Evolutionary conservation across 2,113 vertebrate genomes (phyloP).

Genomic region (Cyphomyrus discorhynchus): DNA sequence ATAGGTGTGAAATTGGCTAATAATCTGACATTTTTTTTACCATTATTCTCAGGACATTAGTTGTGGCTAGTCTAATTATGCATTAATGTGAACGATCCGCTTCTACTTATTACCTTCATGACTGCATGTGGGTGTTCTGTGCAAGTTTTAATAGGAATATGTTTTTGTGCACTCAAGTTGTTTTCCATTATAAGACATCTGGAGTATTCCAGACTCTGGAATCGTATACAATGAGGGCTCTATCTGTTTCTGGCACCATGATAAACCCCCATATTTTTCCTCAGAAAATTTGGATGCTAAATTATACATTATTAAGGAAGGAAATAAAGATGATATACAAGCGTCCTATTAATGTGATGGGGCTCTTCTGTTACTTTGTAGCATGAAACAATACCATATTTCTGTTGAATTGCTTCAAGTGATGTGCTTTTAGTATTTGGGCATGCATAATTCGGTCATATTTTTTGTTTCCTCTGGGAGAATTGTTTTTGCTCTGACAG

Average conservation of each 20-base stretch:
- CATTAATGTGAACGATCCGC: not conserved
- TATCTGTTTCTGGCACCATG: not conserved
- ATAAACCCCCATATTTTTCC: not conserved
- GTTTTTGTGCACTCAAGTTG: not conserved
- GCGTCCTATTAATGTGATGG: not conserved
- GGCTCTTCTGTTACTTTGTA: not conserved
- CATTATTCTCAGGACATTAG: not conserved
- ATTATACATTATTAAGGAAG: not conserved
- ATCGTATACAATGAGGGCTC: not conserved
- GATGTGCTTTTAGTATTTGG: not conserved
- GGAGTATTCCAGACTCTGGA: not conserved
- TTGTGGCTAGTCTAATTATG: not conserved
- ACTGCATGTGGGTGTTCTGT: not conserved
- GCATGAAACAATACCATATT: not conserved
- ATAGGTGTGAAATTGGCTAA: not conserved
- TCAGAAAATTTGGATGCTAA: not conserved
- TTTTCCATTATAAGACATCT: not conserved
- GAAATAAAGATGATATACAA: not conserved
- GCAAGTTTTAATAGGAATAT: not conserved
- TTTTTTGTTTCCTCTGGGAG: not conserved
- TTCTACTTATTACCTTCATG: not conserved
- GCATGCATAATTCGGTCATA: not conserved
- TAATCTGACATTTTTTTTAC: not conserved
- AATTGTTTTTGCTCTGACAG: not conserved
- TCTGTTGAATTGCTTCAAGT: not conserved